These are phyloP conservation scores for Garrulus glandarius DNA, from an alignment of 2,797 vertebrate genomes.

Conservation along the genomic window DNA sequence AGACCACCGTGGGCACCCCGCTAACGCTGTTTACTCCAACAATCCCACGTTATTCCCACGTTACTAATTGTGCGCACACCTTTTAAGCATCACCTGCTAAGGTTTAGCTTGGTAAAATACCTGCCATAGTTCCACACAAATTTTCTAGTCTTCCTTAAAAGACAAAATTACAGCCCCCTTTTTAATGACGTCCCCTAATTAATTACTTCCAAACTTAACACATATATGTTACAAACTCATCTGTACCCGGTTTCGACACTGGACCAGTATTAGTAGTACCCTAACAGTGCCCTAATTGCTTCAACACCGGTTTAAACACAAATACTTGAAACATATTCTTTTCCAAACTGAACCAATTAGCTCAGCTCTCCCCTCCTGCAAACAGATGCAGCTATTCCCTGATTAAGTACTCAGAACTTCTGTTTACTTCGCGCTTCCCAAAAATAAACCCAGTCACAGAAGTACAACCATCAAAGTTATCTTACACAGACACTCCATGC, in stretches of 20 bases:
- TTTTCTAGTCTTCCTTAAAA: background rate
- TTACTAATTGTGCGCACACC: rapidly evolving
- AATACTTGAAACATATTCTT: background rate
- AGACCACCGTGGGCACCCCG: rapidly evolving
- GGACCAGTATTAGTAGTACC: background rate
- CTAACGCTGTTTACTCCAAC: background rate
- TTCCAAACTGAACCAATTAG: background rate
- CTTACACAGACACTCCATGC: background rate
- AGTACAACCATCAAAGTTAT: background rate
- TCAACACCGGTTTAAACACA: background rate
- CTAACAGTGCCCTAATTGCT: background rate
- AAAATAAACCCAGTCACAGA: background rate
- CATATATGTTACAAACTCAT: background rate
- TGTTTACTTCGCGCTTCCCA: background rate
- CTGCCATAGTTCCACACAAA: background rate
- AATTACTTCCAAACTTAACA: background rate
- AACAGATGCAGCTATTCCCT: background rate
- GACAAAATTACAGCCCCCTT: background rate
- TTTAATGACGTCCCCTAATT: background rate
- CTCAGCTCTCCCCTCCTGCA: background rate
- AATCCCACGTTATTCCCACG: background rate
- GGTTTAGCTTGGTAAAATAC: background rate
- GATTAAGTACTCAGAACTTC: background rate
- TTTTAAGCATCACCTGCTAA: background rate
- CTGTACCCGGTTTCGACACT: background rate